phyloP scores from a whole-genome alignment of 2,113 vertebrate species.

The Gavia stellata region DNA sequence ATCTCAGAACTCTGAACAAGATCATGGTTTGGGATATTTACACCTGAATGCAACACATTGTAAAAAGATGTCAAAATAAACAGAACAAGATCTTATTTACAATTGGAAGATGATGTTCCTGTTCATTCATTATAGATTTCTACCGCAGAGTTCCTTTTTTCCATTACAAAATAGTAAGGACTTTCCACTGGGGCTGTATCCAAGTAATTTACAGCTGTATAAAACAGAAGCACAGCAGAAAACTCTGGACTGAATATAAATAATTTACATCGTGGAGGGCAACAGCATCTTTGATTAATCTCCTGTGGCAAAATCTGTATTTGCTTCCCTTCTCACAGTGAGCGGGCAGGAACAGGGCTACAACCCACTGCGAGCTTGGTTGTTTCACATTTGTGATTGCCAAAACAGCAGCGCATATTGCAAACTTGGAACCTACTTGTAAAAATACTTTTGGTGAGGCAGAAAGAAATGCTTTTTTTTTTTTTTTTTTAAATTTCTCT shows the following conservation, averaged over 20 bases:
- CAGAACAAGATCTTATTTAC: constrained; percentile 74
- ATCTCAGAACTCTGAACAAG: constrained; percentile 76
- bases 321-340: constrained; percentile 52
- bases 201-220: constrained; percentile 62
- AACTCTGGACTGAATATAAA: constrained; percentile 47
- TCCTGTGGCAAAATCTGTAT: constrained; percentile 47
- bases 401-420: neutral
- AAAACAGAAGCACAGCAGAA: constrained; percentile 57
- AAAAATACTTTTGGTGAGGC: neutral
- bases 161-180: constrained; percentile 65
- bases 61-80: constrained; percentile 82
- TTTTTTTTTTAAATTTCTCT: neutral
- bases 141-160: constrained; percentile 59
- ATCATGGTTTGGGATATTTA: constrained; percentile 74
- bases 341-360: neutral
- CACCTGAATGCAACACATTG: constrained; percentile 68
- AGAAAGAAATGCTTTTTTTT: neutral
- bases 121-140: constrained; percentile 64
- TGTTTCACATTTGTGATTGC: neutral
- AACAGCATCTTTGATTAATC: constrained; percentile 55
- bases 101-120: constrained; percentile 65
- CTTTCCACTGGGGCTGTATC: constrained; percentile 45
- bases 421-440: neutral
- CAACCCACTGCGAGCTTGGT: neutral
- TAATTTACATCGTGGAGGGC: constrained; percentile 51